These are phyloP conservation scores for Parotocinclus haroldoi DNA, from an alignment of 2,797 vertebrate genomes.

Conservation along the genomic window DNA sequence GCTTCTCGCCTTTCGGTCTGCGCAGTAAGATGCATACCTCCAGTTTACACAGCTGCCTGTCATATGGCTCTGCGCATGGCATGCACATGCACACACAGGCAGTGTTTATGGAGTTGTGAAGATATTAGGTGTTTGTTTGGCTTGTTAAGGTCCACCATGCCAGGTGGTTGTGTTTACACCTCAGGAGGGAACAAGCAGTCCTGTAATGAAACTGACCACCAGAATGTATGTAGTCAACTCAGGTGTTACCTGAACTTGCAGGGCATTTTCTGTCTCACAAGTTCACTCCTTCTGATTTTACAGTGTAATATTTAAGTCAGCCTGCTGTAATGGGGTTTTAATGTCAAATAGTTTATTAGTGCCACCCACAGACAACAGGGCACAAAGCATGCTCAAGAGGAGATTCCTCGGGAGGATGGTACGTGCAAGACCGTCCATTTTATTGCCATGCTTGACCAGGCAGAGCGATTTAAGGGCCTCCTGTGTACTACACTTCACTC, in stretches of 20 bases:
- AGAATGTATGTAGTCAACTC: neutral
- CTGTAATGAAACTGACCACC: constrained; percentile 7
- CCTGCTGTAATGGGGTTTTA: constrained; percentile 2
- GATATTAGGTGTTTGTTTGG: constrained; percentile 41
- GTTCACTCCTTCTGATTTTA: neutral
- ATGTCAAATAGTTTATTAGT: neutral
- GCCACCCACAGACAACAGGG: constrained; percentile 13
- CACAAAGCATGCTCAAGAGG: constrained; percentile 13
- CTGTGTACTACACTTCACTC: constrained; percentile 44
- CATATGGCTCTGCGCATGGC: constrained; percentile 31
- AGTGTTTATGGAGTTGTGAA: constrained; percentile 21
- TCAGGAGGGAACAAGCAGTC: neutral
- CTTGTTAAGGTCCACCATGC: constrained; percentile 14
- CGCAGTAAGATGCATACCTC: constrained; percentile 13
- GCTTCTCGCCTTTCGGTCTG: constrained; percentile 26
- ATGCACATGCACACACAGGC: constrained; percentile 16
- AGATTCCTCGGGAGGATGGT: constrained; percentile 10
- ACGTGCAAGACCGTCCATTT: constrained; percentile 19
- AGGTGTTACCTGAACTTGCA: neutral
- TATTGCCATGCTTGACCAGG: constrained; percentile 40
- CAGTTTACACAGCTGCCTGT: constrained; percentile 53
- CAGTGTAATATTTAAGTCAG: neutral
- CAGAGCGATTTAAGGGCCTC: constrained; percentile 42
- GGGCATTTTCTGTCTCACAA: neutral
- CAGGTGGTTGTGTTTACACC: constrained; percentile 20